Evolutionary conservation across 1,140 invertebrate species (phyloP).

Genomic region (Pseudomyrmex sp.): DNA sequence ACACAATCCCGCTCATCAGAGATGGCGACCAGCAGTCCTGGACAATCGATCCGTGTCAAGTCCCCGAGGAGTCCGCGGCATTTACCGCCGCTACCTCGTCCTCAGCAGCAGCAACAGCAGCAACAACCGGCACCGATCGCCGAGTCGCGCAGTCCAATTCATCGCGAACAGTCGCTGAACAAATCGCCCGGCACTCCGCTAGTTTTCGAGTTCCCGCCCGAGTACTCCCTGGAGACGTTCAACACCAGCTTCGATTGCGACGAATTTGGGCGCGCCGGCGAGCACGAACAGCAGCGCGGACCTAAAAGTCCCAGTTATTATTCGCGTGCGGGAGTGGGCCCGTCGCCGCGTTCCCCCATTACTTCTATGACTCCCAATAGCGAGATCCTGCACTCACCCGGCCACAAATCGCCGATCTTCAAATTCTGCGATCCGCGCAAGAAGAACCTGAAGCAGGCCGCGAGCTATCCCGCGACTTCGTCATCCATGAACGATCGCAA

Average conservation of each 20-base stretch:
- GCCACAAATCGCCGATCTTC: slow-evolving; percentile 69
- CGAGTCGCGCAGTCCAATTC: slow-evolving; percentile 67
- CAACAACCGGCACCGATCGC: slow-evolving; percentile 44
- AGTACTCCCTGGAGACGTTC: slow-evolving; percentile 74
- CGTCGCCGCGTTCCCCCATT: slow-evolving; percentile 68
- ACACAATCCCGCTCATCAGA: background rate
- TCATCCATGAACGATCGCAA: slow-evolving; percentile 43
- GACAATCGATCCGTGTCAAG: slow-evolving; percentile 65
- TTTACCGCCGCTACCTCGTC: slow-evolving; percentile 58
- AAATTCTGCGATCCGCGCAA: slow-evolving; percentile 78
- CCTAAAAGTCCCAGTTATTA: slow-evolving; percentile 69
- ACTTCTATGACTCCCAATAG: slow-evolving; percentile 60
- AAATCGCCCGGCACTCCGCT: slow-evolving; percentile 76
- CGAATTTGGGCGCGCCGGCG: slow-evolving; percentile 42
- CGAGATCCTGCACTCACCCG: slow-evolving; percentile 55
- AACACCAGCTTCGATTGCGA: slow-evolving; percentile 78
- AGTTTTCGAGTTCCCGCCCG: slow-evolving; percentile 80
- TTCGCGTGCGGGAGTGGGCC: slow-evolving; percentile 51
- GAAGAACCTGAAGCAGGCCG: slow-evolving; percentile 75
- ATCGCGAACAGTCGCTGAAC: slow-evolving; percentile 28
- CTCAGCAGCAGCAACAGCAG: slow-evolving; percentile 9
- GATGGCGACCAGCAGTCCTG: slow-evolving; percentile 71
- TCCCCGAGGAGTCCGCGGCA: slow-evolving; percentile 69
- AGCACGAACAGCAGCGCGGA: slow-evolving; percentile 27
- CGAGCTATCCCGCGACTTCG: slow-evolving; percentile 76